Conservation (phyloP, 2,113 vertebrate species). For the Nycticebus coucang region DNA sequence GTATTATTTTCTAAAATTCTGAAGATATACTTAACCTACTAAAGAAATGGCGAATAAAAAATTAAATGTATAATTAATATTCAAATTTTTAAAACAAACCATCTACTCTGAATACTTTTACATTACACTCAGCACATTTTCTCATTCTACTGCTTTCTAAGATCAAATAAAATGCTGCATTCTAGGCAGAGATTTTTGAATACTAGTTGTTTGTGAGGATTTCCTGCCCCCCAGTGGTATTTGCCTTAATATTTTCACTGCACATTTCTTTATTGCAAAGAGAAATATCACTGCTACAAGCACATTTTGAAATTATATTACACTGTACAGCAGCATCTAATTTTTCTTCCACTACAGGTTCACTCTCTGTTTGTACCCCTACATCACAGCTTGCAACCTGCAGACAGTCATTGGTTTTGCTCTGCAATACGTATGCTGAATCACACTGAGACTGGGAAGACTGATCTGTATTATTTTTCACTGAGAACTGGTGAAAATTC, state of each 20-base stretch:
- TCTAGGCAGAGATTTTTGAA: not conserved
- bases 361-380: conserved; percentile 85
- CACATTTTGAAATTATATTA: conserved; percentile 48
- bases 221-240: conserved; percentile 83
- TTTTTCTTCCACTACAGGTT: not conserved
- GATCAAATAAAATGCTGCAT: not conserved
- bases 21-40: not conserved
- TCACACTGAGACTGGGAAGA: not conserved
- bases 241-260: not conserved
- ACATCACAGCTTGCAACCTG: conserved; percentile 62
- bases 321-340: conserved; percentile 87
- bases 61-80: conserved; percentile 24
- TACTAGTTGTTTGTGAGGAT: not conserved
- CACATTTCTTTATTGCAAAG: not conserved
- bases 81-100: not conserved
- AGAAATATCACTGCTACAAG: conserved; percentile 55
- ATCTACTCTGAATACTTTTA: not conserved
- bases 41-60: conserved; percentile 1
- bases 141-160: conserved; percentile 1
- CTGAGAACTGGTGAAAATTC: not conserved
- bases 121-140: not conserved
- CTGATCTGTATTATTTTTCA: not conserved
- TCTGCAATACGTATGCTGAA: not conserved
- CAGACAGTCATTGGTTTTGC: rapidly evolving
- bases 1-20: conserved; percentile 12